Evolutionary conservation across 2,888 invertebrate species (phyloP).

Genomic region (Volucella bombylans): DNA sequence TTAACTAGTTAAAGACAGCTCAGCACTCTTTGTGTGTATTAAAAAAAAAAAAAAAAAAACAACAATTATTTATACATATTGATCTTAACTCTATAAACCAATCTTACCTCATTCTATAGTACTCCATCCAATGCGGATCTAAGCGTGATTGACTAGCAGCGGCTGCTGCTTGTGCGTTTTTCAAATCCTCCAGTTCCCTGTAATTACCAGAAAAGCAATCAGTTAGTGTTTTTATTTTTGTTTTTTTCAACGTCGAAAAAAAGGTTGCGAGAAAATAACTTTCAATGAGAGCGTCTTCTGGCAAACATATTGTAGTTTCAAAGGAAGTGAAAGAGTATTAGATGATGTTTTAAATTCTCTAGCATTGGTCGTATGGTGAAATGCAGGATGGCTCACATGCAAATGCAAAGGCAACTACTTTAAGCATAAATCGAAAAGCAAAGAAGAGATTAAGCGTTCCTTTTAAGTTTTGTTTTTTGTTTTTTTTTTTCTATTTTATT

Average conservation of each 20-base stretch:
- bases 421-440: slow-evolving; percentile 25
- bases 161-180: slow-evolving; percentile 86
- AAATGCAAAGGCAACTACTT: slow-evolving; percentile 38
- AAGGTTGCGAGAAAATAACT: slow-evolving; percentile 56
- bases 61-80: not conserved
- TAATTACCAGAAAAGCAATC: slow-evolving; percentile 81
- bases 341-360: not conserved
- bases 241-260: slow-evolving; percentile 50
- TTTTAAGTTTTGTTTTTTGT: not conserved
- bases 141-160: slow-evolving; percentile 86
- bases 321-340: slow-evolving; percentile 3
- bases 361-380: not conserved
- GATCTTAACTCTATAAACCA: slow-evolving; percentile 45
- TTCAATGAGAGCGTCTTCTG: slow-evolving; percentile 64
- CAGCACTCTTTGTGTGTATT: not conserved
- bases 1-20: too few species aligned
- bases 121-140: slow-evolving; percentile 93
- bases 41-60: slow-evolving; percentile 3
- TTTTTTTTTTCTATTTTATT: not conserved
- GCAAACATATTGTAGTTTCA: slow-evolving; percentile 45
- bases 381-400: not conserved
- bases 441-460: not conserved
- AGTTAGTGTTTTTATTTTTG: slow-evolving; percentile 79
- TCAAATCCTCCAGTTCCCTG: slow-evolving; percentile 91
- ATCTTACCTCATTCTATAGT: slow-evolving; percentile 88